Conservation (phyloP, 2,888 invertebrate species). For the Shargacucullia verbasci region DNA sequence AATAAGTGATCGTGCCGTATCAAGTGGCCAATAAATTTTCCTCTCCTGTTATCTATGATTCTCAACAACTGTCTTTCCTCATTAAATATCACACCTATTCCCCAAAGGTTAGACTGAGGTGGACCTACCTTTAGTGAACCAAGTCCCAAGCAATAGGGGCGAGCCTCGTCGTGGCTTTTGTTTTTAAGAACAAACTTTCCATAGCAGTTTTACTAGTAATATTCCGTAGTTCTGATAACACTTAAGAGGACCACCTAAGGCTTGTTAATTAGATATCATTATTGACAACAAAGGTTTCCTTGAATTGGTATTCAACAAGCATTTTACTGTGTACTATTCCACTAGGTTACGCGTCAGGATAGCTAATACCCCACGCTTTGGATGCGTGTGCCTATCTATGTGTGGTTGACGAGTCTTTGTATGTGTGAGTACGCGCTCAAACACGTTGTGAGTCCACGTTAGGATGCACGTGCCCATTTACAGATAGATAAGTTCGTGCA, state of each 20-base stretch:
- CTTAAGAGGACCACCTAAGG: background rate
- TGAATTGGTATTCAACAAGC: background rate
- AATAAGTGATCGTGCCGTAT: too few species aligned
- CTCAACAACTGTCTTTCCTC: too few species aligned
- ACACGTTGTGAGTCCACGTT: conserved; percentile 46
- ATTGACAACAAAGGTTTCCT: conserved; percentile 4
- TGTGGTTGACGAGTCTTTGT: background rate
- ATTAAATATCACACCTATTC: too few species aligned
- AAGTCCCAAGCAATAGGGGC: too few species aligned
- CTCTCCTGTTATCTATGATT: too few species aligned
- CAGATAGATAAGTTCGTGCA: too few species aligned
- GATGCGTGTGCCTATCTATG: conserved; percentile 12
- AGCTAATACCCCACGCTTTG: conserved; percentile 14
- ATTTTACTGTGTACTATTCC: conserved; percentile 16
- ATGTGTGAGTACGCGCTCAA: conserved; percentile 4
- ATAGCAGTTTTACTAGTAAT: background rate
- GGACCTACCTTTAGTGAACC: too few species aligned
- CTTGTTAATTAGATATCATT: background rate
- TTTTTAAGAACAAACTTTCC: too few species aligned
- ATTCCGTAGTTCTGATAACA: background rate
- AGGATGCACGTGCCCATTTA: conserved; percentile 37
- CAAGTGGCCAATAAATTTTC: too few species aligned
- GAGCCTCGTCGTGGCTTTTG: too few species aligned
- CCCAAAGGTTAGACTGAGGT: too few species aligned
- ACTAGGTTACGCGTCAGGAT: conserved; percentile 8